These are phyloP conservation scores for Aspidiotus destructor DNA, from an alignment of 2,888 invertebrate genomes.

Conservation along the genomic window DNA sequence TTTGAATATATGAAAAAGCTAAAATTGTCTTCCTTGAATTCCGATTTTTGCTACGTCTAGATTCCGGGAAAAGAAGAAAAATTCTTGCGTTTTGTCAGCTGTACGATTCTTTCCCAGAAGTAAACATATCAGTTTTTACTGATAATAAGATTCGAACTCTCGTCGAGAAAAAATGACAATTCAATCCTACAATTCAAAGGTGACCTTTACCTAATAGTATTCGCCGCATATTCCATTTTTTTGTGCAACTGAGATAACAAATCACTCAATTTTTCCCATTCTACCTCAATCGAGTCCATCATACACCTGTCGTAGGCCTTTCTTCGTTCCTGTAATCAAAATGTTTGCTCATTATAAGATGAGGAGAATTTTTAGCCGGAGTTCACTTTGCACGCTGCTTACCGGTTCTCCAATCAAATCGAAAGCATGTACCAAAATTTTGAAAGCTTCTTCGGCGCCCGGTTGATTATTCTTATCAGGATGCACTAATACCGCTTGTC, in stretches of 20 bases:
- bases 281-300: slow-evolving; percentile 70
- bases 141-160: too few species aligned
- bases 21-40: too few species aligned
- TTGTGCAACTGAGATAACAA: slow-evolving; percentile 78
- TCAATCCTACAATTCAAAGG: not conserved
- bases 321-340: slow-evolving; percentile 54
- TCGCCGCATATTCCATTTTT: slow-evolving; percentile 89
- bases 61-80: too few species aligned
- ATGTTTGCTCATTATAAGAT: not conserved
- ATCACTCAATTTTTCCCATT: slow-evolving; percentile 79
- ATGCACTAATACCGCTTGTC: slow-evolving; percentile 88
- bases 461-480: slow-evolving; percentile 93
- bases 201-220: slow-evolving; percentile 58
- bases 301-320: slow-evolving; percentile 64
- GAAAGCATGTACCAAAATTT: slow-evolving; percentile 89
- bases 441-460: slow-evolving; percentile 92
- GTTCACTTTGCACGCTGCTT: slow-evolving; percentile 40
- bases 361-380: not conserved
- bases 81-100: too few species aligned
- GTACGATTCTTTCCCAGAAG: too few species aligned
- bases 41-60: too few species aligned
- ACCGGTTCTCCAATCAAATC: slow-evolving; percentile 88
- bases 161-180: too few species aligned
- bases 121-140: too few species aligned
- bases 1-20: too few species aligned